phyloP scores from a whole-genome alignment of 2,113 vertebrate genomes.

The Diphyllodes magnificus region DNA sequence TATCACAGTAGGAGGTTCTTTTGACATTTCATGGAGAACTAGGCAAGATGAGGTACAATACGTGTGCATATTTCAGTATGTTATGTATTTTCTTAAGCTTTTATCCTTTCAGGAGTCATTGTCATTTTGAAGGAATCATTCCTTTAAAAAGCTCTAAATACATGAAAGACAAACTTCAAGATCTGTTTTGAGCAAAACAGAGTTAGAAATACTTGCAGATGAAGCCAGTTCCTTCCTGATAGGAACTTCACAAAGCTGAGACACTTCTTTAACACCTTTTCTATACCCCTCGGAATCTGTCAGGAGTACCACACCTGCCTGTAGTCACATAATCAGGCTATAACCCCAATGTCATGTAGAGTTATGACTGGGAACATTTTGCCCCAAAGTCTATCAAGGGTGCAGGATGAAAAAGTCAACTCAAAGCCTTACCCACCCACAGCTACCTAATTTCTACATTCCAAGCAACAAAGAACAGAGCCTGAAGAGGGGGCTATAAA shows the following conservation, averaged over 20 bases:
- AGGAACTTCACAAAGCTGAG: neutral
- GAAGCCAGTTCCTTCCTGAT: neutral
- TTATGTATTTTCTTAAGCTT: slow-evolving; percentile 51
- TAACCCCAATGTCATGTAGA: neutral
- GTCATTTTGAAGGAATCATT: slow-evolving; percentile 39
- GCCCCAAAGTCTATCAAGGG: neutral
- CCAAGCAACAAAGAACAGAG: neutral
- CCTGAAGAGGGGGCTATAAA: neutral
- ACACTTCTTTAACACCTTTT: neutral
- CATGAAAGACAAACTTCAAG: neutral
- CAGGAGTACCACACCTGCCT: neutral
- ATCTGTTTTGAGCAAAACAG: neutral
- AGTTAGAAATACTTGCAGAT: neutral
- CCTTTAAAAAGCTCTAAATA: neutral
- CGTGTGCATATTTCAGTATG: slow-evolving; percentile 63
- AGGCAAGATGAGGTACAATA: slow-evolving; percentile 65
- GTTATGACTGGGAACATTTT: neutral
- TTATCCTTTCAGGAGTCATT: slow-evolving; percentile 44
- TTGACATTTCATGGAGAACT: slow-evolving; percentile 78
- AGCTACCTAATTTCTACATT: neutral
- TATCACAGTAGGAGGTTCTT: slow-evolving; percentile 73
- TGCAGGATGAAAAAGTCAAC: neutral
- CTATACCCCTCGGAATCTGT: neutral
- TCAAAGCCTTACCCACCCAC: neutral
- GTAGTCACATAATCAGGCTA: neutral